phyloP scores from a whole-genome alignment of 2,888 invertebrate genomes.

The Marasmarcha lunaedactyla region DNA sequence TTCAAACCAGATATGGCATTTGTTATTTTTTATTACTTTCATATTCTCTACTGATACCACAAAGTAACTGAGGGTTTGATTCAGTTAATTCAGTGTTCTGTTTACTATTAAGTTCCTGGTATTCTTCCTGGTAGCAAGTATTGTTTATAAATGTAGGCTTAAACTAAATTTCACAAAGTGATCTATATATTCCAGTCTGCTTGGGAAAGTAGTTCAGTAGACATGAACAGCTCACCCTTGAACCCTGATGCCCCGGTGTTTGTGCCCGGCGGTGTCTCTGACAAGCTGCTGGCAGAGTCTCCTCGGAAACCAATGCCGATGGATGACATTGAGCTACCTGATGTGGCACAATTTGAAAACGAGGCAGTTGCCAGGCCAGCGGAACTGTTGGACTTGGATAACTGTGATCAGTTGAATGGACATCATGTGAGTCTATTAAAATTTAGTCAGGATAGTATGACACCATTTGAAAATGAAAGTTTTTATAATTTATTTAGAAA shows the following conservation, averaged over 20 bases:
- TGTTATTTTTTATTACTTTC: too few species aligned
- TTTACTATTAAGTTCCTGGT: too few species aligned
- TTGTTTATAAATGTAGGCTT: too few species aligned
- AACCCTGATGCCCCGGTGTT: slow-evolving; percentile 91
- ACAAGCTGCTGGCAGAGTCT: slow-evolving; percentile 75
- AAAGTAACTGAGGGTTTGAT: too few species aligned
- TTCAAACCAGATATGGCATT: too few species aligned
- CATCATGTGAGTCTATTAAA: slow-evolving; percentile 49
- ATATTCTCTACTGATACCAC: too few species aligned
- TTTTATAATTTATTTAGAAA: too few species aligned
- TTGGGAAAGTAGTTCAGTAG: slow-evolving; percentile 63
- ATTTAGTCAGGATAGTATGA: too few species aligned
- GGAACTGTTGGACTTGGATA: slow-evolving; percentile 65
- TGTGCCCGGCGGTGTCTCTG: slow-evolving; percentile 73
- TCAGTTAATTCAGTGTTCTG: too few species aligned
- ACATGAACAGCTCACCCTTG: slow-evolving; percentile 81
- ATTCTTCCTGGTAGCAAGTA: too few species aligned
- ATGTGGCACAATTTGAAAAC: slow-evolving; percentile 73
- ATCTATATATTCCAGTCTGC: slow-evolving; percentile 61
- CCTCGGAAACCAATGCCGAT: slow-evolving; percentile 77
- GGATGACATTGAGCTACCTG: slow-evolving; percentile 73
- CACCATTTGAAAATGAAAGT: too few species aligned
- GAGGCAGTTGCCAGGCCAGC: slow-evolving; percentile 75
- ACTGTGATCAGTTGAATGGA: slow-evolving; percentile 67
- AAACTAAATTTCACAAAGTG: too few species aligned